Evolutionary conservation across 2,113 vertebrate genomes (phyloP).

Genomic region (Ardeotis arabs): DNA sequence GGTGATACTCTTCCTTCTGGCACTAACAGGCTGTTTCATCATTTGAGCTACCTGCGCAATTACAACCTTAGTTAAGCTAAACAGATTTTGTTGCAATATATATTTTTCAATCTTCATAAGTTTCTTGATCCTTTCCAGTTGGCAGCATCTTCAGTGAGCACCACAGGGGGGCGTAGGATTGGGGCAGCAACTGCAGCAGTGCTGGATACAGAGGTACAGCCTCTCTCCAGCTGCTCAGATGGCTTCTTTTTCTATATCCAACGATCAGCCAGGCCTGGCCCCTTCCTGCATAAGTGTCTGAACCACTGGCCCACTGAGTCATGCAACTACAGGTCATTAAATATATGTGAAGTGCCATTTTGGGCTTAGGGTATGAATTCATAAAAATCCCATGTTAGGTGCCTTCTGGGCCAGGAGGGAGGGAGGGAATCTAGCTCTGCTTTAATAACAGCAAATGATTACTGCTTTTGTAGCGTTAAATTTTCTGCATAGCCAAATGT

Average conservation of each 20-base stretch:
- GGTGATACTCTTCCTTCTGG: neutral
- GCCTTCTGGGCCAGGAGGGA: neutral
- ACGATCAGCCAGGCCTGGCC: rapidly evolving
- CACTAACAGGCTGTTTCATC: neutral
- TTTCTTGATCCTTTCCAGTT: neutral
- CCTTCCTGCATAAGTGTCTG: neutral
- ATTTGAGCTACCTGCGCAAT: neutral
- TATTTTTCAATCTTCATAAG: neutral
- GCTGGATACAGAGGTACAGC: neutral
- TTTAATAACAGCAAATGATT: neutral
- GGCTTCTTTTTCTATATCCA: neutral
- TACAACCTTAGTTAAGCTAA: neutral
- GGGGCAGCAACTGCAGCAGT: neutral
- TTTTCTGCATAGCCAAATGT: neutral
- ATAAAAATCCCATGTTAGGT: neutral
- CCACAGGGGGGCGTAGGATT: rapidly evolving
- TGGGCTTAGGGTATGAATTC: neutral
- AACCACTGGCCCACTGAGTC: neutral
- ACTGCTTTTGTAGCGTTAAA: neutral
- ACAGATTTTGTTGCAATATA: neutral
- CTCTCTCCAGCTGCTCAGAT: neutral
- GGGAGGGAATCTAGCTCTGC: neutral
- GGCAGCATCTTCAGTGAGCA: neutral
- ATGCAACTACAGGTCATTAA: neutral
- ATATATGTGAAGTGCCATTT: neutral